Evolutionary conservation across 64 coral and sea anemone genomes (phyloP).

Genomic region (Catalaphyllia jardinei): DNA sequence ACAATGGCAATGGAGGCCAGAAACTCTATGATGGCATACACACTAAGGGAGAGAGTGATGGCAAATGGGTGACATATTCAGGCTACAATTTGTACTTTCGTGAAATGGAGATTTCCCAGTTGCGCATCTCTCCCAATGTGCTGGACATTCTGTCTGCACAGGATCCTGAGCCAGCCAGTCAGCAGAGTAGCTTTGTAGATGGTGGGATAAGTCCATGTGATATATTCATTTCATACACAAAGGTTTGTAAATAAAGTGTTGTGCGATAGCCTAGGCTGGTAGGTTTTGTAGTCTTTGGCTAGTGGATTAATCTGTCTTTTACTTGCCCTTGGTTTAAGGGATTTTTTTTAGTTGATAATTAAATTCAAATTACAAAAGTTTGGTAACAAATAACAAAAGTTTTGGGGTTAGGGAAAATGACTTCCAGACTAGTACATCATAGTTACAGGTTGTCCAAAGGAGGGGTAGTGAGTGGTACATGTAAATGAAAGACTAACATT

Average conservation of each 20-base stretch:
- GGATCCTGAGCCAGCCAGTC: slow-evolving; percentile 21
- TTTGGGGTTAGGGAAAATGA: too few relatives aligned
- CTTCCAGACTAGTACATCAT: too few relatives aligned
- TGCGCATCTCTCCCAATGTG: slow-evolving; percentile 89
- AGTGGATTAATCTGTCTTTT: too few relatives aligned
- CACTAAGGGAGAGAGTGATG: slow-evolving; percentile 57
- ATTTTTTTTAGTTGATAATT: too few relatives aligned
- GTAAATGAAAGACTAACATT: too few relatives aligned
- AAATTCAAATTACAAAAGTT: too few relatives aligned
- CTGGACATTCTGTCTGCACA: slow-evolving; percentile 75
- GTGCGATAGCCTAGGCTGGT: too few relatives aligned
- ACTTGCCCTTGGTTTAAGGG: too few relatives aligned
- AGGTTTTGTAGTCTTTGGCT: too few relatives aligned
- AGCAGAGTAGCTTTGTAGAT: background rate
- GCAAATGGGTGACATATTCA: slow-evolving; percentile 80
- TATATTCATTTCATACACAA: slow-evolving; percentile 81
- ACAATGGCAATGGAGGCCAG: slow-evolving; percentile 35
- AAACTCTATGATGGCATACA: slow-evolving; percentile 75
- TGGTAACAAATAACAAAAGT: too few relatives aligned
- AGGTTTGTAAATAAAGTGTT: slow-evolving; percentile 43
- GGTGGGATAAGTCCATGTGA: slow-evolving; percentile 58
- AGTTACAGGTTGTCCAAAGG: too few relatives aligned
- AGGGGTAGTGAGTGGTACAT: too few relatives aligned
- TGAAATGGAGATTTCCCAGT: slow-evolving; percentile 45
- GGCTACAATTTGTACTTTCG: slow-evolving; percentile 47